Base-by-base conservation (phyloP, 2,797 vertebrate genomes). In the Anguilla marmorata region DNA sequence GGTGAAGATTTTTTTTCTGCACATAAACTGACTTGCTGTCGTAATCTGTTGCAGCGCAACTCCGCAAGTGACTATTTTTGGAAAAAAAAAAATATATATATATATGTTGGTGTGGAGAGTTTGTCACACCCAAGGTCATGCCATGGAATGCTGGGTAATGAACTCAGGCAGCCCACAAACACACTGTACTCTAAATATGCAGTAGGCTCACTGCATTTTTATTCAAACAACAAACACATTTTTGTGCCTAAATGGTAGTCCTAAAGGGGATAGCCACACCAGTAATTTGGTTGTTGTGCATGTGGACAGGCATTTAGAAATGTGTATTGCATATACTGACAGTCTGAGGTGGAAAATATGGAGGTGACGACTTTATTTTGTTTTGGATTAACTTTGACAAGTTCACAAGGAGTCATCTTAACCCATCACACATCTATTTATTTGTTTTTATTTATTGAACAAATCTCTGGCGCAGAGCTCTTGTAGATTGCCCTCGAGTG, bases 381-480 rank as follows among this genome's bases (percentile, higher is more conserved):
- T 27, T 69, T 69, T 69, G n/a, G 63, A 69, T 8, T 27, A n/a
- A 84, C 69, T 52, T 74, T 52, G 27, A 86, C 21, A 12, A 58
- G 60, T 41, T 76, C 72, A 12, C 41, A 27, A 19, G 56, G 30
- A 52, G 45, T 45, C 27, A 12, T 76, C 84, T 54, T 52, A 86
- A 86, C 0, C 86, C 86, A 86, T 86, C 82, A 3, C 30, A 2
- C n/a, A 50, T 87, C 87, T 11, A 88, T 90, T 85, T 80, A 11
- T 86, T 69, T 89, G 58, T 89, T 52, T 88, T 89, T 33, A 86
- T 90, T 89, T 88, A 89, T 92, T 90, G 1, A 86, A 72, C 12
- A 72, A 7, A 37, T 85, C 41, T 88, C 14, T n/a, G 2, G 0
- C 19, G 27, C 33, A 84, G 66, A 85, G 63, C 9, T 24, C 74